Evolutionary conservation across 2,113 vertebrate species (phyloP).

Genomic region (Pseudorasbora parva): DNA sequence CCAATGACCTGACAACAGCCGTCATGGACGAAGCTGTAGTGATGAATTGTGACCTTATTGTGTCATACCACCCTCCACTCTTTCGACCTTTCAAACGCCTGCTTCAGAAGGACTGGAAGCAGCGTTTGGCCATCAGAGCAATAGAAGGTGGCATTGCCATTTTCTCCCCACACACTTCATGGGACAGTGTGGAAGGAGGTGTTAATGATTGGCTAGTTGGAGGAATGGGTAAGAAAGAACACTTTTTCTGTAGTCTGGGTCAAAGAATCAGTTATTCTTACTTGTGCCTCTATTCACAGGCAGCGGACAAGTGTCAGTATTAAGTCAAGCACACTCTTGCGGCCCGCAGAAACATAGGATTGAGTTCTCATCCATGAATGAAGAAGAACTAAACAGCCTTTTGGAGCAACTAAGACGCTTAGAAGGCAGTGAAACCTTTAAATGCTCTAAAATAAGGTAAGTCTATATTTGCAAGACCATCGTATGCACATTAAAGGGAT

Average conservation of each 20-base stretch:
- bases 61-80: conserved; percentile 93
- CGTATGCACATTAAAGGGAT: no score
- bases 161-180: conserved; percentile 92
- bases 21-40: conserved; percentile 90
- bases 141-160: conserved; percentile 86
- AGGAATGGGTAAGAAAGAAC: conserved; percentile 72
- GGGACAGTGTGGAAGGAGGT: conserved; percentile 85
- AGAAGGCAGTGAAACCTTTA: conserved; percentile 66
- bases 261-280: background rate
- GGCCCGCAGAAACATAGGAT: conserved; percentile 76
- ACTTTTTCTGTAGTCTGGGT: background rate
- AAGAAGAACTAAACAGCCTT: conserved; percentile 71
- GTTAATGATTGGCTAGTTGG: conserved; percentile 89
- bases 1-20: conserved; percentile 86
- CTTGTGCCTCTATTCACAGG: conserved; percentile 61
- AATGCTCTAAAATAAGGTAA: conserved; percentile 79
- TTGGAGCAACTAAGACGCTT: conserved; percentile 75
- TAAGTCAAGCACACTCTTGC: conserved; percentile 71
- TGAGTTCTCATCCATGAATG: conserved; percentile 75
- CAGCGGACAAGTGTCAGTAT: conserved; percentile 72
- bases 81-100: conserved; percentile 85
- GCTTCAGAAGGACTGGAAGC: conserved; percentile 89
- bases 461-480: background rate
- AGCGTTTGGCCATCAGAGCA: conserved; percentile 84
- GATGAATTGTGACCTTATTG: conserved; percentile 81